A percentile compares a stretch with the other conserved stretches of the same genome.
Evolutionary conservation across 1,140 invertebrate species (phyloP).

Genomic region (Argopecten irradians): DNA sequence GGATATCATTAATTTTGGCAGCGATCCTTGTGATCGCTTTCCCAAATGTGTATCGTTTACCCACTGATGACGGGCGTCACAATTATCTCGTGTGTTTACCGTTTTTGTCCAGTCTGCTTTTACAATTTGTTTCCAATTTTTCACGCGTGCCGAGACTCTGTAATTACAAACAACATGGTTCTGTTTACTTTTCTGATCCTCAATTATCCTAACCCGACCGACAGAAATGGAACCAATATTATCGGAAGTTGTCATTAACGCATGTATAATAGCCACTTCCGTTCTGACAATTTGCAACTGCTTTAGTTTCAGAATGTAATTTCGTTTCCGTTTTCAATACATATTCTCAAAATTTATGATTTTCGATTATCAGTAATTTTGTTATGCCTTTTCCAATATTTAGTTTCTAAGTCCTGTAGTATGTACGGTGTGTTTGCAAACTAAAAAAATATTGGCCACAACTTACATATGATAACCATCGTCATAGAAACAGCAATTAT

Average conservation of each 20-base stretch:
- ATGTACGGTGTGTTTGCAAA: too few relatives aligned
- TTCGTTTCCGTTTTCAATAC: not conserved
- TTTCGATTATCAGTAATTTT: too few relatives aligned
- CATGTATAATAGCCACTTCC: not conserved
- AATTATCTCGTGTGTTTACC: not conserved
- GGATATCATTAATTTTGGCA: constrained; percentile 22
- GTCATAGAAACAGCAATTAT: too few relatives aligned
- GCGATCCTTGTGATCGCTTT: not conserved
- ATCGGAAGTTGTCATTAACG: not conserved
- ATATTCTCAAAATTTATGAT: too few relatives aligned
- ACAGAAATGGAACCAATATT: not conserved
- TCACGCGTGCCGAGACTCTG: not conserved
- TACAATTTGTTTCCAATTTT: not conserved
- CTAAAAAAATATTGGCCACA: too few relatives aligned
- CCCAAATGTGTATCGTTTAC: not conserved
- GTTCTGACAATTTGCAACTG: not conserved
- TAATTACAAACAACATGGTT: not conserved
- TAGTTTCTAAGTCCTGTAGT: too few relatives aligned
- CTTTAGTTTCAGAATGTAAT: not conserved
- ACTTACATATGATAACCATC: too few relatives aligned
- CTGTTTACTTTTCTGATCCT: constrained; percentile 17
- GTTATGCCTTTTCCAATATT: too few relatives aligned
- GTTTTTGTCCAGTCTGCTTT: not conserved
- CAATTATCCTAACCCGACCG: not conserved
- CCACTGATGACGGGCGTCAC: not conserved